Conservation (phyloP, 2,113 vertebrate genomes). For the Pantherophis guttatus region DNA sequence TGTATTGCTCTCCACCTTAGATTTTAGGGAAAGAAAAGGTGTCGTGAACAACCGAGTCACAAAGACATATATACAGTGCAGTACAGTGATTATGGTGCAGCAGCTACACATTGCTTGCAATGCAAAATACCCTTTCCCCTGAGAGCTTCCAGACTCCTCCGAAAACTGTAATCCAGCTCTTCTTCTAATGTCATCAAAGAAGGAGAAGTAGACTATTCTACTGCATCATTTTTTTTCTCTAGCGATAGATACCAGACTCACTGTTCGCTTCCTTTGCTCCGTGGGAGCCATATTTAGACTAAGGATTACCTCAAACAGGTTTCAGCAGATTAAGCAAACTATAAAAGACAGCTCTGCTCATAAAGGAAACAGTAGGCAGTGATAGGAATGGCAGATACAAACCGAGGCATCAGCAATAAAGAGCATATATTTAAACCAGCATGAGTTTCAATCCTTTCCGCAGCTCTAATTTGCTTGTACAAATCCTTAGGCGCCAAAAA, state of each 20-base stretch:
- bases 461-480: constrained; percentile 12
- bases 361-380: constrained; percentile 28
- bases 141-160: background rate
- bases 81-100: background rate
- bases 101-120: background rate
- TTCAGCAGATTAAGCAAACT: constrained; percentile 24
- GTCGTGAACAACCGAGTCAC: background rate
- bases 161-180: background rate
- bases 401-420: constrained; percentile 11
- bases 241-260: background rate
- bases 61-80: background rate
- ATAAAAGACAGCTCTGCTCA: constrained; percentile 13
- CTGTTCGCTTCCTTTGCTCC: background rate
- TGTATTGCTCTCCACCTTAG: background rate
- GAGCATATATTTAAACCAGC: constrained; percentile 19
- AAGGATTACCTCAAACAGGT: constrained; percentile 22
- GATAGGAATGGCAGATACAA: constrained; percentile 6
- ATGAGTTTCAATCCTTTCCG: constrained; percentile 3
- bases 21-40: background rate
- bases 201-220: background rate
- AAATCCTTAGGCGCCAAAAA: background rate
- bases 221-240: background rate
- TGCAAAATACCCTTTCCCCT: background rate
- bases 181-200: background rate
- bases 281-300: constrained; percentile 10